Base-by-base conservation (phyloP, 2,888 invertebrate genomes). In the Drosophila antonietae region DNA sequence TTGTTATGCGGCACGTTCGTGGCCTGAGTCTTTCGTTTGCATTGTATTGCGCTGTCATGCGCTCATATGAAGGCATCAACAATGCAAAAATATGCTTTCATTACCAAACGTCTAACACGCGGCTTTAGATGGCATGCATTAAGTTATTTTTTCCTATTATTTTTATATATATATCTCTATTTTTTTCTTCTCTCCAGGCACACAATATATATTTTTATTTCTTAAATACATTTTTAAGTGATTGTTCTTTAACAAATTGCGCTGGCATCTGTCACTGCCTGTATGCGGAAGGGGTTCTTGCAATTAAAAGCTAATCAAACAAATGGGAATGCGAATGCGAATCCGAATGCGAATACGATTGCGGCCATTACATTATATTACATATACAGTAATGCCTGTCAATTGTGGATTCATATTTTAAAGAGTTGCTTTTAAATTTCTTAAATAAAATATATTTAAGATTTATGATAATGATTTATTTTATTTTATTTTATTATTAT, bases 21-120 rank as follows among this genome's bases (percentile, higher is more conserved):
- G 79, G 81, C 85, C 85, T 73, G 73, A 79, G 88, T 85, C 85
- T 85, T 84, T 85, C 79, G 79, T 75, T 73, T 82, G 82, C 82
- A 87, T 84, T 87, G 84, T 83, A 83, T 83, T 83, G 83, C 88
- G 84, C 78, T 84, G 85, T 87, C 87, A 84, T 84, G 88, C 73
- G 88, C 73, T 72, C 88, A 80, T 60, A 82, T 81, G 84, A 83
- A 81, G 49, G 39, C 59, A 59, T 87, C 76, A 82, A 73, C 75
- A 77, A 85, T 85, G 88, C 76, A 69, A 87, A 85, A 84, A 87
- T 84, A 87, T 87, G 85, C 88, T 85, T 85, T 85, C 85, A 85
- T 85, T 85, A 85, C 81, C 85, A 84, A 87, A 85, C 78, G 84
- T 68, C 76, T 70, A 61, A 61, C 79, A 71, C 68, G 72, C 65